Evolutionary conservation across 37 sponge, comb jelly and placozoan genomes (phyloP).

Genomic region (Trichoplax adhaerens): DNA sequence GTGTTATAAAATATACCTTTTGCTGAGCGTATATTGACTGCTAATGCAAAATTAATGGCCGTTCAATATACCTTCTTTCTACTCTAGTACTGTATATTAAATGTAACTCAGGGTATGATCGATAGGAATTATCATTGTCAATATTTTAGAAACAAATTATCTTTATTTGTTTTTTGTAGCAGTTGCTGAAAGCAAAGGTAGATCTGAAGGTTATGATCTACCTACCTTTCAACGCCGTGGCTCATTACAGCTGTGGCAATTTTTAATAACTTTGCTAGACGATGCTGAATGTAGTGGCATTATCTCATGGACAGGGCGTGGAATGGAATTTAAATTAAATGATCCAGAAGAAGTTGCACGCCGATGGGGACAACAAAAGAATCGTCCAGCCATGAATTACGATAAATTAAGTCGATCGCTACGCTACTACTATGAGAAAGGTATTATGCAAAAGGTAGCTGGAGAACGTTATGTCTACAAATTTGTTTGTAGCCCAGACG

Average conservation of each 20-base stretch:
- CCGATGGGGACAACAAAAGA: slow-evolving; percentile 11
- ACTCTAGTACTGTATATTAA: too few relatives aligned
- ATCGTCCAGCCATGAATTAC: slow-evolving; percentile 15
- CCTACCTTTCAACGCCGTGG: not conserved
- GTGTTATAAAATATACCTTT: too few relatives aligned
- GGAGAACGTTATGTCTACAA: slow-evolving; percentile 10
- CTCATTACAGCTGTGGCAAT: slow-evolving; percentile 5
- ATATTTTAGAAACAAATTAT: too few relatives aligned
- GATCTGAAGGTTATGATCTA: too few relatives aligned
- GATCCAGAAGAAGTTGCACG: slow-evolving; percentile 9
- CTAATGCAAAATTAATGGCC: too few relatives aligned
- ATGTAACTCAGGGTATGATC: too few relatives aligned
- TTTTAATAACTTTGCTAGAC: slow-evolving; percentile 7
- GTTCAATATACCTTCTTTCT: too few relatives aligned
- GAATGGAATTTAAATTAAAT: slow-evolving; percentile 2
- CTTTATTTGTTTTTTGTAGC: too few relatives aligned
- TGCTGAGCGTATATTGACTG: too few relatives aligned
- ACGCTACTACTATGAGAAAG: slow-evolving; percentile 12
- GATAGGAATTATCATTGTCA: too few relatives aligned
- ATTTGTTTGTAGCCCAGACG: slow-evolving; percentile 4
- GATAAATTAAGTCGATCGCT: slow-evolving; percentile 12
- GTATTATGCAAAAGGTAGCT: slow-evolving; percentile 14
- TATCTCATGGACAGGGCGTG: slow-evolving; percentile 3
- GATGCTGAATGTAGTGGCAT: not conserved
- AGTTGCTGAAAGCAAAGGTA: too few relatives aligned